These are phyloP conservation scores for Melieria crassipennis DNA, from an alignment of 2,888 invertebrate species.

Conservation along the genomic window DNA sequence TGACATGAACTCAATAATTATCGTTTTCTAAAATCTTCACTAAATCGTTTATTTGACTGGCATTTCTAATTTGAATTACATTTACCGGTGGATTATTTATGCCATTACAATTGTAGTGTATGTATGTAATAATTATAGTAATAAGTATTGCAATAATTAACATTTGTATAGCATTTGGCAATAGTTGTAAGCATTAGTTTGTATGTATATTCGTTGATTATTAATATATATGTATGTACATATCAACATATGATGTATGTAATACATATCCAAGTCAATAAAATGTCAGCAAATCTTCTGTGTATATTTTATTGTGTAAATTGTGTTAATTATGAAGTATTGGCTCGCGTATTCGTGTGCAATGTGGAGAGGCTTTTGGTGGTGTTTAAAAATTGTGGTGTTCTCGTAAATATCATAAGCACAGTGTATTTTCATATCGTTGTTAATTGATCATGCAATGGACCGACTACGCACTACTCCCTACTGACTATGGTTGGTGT, in stretches of 20 bases:
- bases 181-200: background rate
- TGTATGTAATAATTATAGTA: too few species aligned
- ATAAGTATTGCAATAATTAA: background rate
- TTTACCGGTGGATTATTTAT: slow-evolving; percentile 29
- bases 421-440: slow-evolving; percentile 26
- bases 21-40: too few species aligned
- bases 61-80: slow-evolving; percentile 12
- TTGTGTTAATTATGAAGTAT: background rate
- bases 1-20: too few species aligned
- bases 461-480: too few species aligned
- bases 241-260: background rate
- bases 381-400: background rate
- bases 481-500: too few species aligned
- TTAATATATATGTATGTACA: slow-evolving; percentile 13
- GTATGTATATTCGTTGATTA: slow-evolving; percentile 7
- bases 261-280: background rate
- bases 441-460: slow-evolving; percentile 8
- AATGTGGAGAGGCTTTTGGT: slow-evolving; percentile 9
- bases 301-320: background rate
- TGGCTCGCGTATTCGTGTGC: background rate
- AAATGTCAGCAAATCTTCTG: slow-evolving; percentile 15
- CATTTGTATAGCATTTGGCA: background rate
- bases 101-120: too few species aligned
- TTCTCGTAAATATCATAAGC: slow-evolving; percentile 24
- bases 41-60: too few species aligned